These are phyloP conservation scores for Percopsis omiscomaycus DNA, from an alignment of 2,797 vertebrate species.

Conservation along the genomic window DNA sequence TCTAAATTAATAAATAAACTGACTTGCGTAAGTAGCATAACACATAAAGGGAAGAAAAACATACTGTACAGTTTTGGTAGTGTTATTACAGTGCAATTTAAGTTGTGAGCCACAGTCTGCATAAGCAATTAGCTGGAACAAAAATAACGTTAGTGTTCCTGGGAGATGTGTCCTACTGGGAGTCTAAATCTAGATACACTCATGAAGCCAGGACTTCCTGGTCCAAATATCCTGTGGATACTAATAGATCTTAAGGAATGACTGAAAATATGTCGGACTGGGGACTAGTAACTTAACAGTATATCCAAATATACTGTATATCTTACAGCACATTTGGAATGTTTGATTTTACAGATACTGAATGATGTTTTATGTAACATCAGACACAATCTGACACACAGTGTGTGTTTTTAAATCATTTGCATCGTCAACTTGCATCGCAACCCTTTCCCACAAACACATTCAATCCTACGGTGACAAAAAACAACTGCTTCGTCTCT, in stretches of 20 bases:
- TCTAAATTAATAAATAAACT: constrained; percentile 1
- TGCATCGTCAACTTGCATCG: too few relatives aligned
- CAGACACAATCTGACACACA: neutral
- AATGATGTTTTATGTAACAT: neutral
- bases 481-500: too few relatives aligned
- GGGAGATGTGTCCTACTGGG: constrained; percentile 38
- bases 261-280: constrained; percentile 1
- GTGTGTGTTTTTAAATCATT: neutral
- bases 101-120: constrained; percentile 42
- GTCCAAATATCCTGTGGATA: constrained; percentile 39
- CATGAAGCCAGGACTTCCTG: constrained; percentile 33
- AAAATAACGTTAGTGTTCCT: constrained; percentile 38
- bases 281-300: too few relatives aligned
- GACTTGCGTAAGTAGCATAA: neutral
- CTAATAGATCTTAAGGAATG: constrained; percentile 13
- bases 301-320: neutral
- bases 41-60: neutral
- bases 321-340: neutral
- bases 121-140: constrained; percentile 61
- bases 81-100: constrained; percentile 21
- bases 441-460: too few relatives aligned
- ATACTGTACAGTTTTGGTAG: neutral
- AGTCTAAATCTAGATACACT: constrained; percentile 48
- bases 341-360: neutral
- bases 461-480: too few relatives aligned